These are phyloP conservation scores for Samia ricini DNA, from an alignment of 1,140 invertebrate genomes.

Conservation along the genomic window DNA sequence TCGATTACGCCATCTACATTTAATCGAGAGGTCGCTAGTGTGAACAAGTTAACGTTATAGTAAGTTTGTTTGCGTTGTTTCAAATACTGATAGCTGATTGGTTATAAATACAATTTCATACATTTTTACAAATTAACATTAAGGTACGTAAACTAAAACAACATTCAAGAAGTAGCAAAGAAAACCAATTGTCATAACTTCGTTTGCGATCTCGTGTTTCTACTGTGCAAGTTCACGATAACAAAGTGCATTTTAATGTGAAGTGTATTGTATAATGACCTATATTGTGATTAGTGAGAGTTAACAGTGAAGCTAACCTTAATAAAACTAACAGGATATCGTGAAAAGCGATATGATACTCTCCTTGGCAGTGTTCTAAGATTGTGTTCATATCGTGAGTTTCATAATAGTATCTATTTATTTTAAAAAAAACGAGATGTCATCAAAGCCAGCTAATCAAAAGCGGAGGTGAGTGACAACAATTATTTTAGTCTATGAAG, in stretches of 20 bases:
- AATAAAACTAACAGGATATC: conserved; percentile 40
- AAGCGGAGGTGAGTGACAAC: conserved; percentile 61
- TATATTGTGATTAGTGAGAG: conserved; percentile 58
- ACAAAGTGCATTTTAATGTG: conserved; percentile 68
- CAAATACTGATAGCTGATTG: no score
- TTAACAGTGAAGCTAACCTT: conserved; percentile 39
- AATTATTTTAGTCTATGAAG: conserved; percentile 14
- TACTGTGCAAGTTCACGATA: conserved; percentile 69
- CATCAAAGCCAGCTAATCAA: conserved; percentile 65
- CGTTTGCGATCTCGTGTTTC: conserved; percentile 33
- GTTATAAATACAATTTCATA: no score
- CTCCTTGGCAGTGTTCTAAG: conserved; percentile 78
- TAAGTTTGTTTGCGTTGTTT: no score
- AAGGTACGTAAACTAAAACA: not conserved
- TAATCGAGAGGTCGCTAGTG: no score
- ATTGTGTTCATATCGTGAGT: conserved; percentile 73
- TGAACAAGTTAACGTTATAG: no score
- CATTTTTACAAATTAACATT: conserved; percentile 6
- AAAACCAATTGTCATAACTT: conserved; percentile 6
- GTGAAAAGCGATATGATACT: conserved; percentile 73
- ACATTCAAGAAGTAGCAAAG: not conserved
- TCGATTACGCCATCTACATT: no score
- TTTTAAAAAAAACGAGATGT: conserved; percentile 62
- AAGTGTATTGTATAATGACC: conserved; percentile 72
- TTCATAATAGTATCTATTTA: conserved; percentile 63